Evolutionary conservation across 2,113 vertebrate genomes (phyloP), one percentile per base, ranked within the genome.

Genomic region (Rhinoptilus africanus): DNA sequence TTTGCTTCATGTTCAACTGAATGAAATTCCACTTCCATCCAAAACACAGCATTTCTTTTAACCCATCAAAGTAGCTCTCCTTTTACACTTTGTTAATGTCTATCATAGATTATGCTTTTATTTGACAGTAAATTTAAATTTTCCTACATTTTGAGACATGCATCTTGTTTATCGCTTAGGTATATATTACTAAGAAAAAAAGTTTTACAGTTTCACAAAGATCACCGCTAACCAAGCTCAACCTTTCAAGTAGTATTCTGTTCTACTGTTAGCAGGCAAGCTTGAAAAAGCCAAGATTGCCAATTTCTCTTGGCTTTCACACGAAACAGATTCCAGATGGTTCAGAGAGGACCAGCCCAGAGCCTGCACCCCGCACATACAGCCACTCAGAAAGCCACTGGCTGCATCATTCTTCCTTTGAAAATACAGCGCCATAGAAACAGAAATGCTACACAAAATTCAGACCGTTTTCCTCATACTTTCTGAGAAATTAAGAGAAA

Each of bases 291-390:
- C 2, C 30, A 81, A 66, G 4, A 63, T 67, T 39, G 20, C 1
- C 9, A 41, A 21, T 74, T 74, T 87, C 19, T n/a, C 24, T 66
- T 50, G 32, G 17, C 21, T 53, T 81, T 69, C 54, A 63, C 34
- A 8, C 16, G 24, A 48, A 72, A 75, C 37, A 60, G 15, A 56
- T 75, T 93, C 21, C 21, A 71, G 12, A 50, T 43, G 8, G 5
- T 71, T 79, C 67, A 54, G 41, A 63, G 53, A 57, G 1, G 2
- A 24, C 12, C 11, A 83, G 11, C 5, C 17, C 4, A 6, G 43
- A 67, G 21, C 7, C 48, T 81, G 13, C 22, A 74, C 7, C 7
- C 10, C 1, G 0, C 6, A 11, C 3, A 0, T 12, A 66, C 12
- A 77, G 7, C 19, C 3, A 1, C 27, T 62, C 19, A 47, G 37